A percentile compares a stretch with the other conserved stretches of the same genome.
These are phyloP conservation scores for Leptopilina myrica DNA, from an alignment of 2,888 invertebrate species.

Conservation along the genomic window DNA sequence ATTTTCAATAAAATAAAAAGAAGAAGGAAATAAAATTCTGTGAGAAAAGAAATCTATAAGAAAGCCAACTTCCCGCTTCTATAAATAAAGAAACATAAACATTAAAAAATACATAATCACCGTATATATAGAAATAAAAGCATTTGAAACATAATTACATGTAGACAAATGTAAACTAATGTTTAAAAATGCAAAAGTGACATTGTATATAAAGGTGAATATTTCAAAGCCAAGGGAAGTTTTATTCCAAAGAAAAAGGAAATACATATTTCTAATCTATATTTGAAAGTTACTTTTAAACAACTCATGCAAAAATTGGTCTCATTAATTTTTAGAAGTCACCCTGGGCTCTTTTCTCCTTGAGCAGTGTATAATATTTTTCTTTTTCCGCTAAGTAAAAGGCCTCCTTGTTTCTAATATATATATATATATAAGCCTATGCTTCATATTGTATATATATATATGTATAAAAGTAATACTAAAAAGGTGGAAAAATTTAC, in stretches of 20 bases:
- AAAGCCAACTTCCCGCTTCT: too few species aligned
- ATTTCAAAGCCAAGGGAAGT: slow-evolving; percentile 26
- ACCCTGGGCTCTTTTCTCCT: background rate
- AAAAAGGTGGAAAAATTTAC: slow-evolving; percentile 20
- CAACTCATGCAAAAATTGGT: slow-evolving; percentile 11
- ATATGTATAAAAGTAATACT: background rate
- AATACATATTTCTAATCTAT: slow-evolving; percentile 15
- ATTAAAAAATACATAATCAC: too few species aligned
- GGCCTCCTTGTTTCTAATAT: background rate
- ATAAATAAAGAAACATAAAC: too few species aligned
- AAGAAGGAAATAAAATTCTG: too few species aligned
- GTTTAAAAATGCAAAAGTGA: slow-evolving; percentile 23
- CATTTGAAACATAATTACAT: too few species aligned
- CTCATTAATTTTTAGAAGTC: slow-evolving; percentile 25
- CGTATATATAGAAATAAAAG: too few species aligned
- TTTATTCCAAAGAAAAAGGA: background rate
- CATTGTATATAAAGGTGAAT: background rate
- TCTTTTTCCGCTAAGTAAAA: slow-evolving; percentile 7
- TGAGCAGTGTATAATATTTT: background rate
- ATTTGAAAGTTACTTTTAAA: slow-evolving; percentile 3
- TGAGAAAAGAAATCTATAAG: too few species aligned
- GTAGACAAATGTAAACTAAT: background rate
- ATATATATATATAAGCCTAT: too few species aligned
- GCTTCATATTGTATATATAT: too few species aligned
- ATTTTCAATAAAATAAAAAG: too few species aligned